Evolutionary conservation across 1,140 invertebrate species (phyloP).

Genomic region (Proales similis): DNA sequence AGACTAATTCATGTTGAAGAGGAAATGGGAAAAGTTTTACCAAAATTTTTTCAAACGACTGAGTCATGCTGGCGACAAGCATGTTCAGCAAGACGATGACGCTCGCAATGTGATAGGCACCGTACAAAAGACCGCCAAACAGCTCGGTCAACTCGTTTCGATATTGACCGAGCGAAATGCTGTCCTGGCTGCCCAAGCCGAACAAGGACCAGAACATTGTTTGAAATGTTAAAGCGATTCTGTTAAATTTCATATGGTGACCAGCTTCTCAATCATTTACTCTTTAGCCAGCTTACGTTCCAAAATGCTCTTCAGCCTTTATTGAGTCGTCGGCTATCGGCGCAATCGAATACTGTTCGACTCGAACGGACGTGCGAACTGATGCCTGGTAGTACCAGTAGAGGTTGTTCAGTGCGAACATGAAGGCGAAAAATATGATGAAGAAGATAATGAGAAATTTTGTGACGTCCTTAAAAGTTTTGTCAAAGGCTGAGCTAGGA

Average conservation of each 20-base stretch:
- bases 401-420: conserved; percentile 52
- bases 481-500: conserved; percentile 4
- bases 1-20: conserved; percentile 10
- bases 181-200: conserved; percentile 62
- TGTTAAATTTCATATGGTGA: conserved; percentile 44
- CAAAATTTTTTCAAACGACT: conserved; percentile 56
- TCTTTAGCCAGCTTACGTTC: conserved; percentile 6
- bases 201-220: conserved; percentile 70
- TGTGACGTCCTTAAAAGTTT: conserved; percentile 44
- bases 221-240: conserved; percentile 59
- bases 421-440: conserved; percentile 50
- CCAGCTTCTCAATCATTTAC: background rate
- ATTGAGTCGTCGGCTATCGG: conserved; percentile 18
- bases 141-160: conserved; percentile 38
- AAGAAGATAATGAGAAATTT: conserved; percentile 44
- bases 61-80: conserved; percentile 58
- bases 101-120: conserved; percentile 51
- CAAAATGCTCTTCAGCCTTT: conserved; percentile 13
- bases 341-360: conserved; percentile 39
- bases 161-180: conserved; percentile 57
- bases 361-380: conserved; percentile 45
- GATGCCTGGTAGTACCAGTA: conserved; percentile 53
- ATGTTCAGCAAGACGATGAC: conserved; percentile 58
- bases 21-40: conserved; percentile 40
- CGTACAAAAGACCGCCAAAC: conserved; percentile 49